Evolutionary conservation across 2,888 invertebrate genomes (phyloP), one percentile per base, ranked within the genome.

Genomic region (Hydrotaea cyrtoneurina): DNA sequence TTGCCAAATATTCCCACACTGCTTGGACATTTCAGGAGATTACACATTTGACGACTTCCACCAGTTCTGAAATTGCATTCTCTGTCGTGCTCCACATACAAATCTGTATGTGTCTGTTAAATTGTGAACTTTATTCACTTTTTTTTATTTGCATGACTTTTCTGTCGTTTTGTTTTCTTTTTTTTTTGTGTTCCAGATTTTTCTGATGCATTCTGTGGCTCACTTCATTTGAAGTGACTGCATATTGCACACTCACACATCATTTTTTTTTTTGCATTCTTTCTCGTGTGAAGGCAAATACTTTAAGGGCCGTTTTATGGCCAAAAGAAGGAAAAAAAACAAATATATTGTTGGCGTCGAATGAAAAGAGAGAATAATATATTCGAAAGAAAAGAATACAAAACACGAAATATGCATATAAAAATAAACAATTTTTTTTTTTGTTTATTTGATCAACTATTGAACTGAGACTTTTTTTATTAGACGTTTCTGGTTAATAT

Each of bases 271-370:
- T 13, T 31, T 31, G 31, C 31, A 31, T 31, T 7, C 43, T 36
- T 39, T 15, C 21, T 11, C 57, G 15, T 19, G 19, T 43, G 69
- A 62, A 78, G 62, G 50, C 72, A 75, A 17, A 66, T 17, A 76
- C 72, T 76, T 79, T 72, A 76, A 82, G 64, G 64, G 57, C 62
- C 72, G 46, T 79, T 79, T 76, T 79, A 31, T 83, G 71, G 55
- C 46, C 10, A 43, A 43, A 43, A 43, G 15, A 43, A 43, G 7
- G n/a, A 31, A 2, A 31, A 31, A 31, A 31, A 31, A 7, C 31
- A 7, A 7, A 4, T 31, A 31, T 31, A 31, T 2, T 31, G n/a
- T 31, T 31, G 31, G 3, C 31, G 2, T 31, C 31, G 31, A 31
- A 4, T 4, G 2, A 31, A 4, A 31, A n/a, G n/a, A n/a, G n/a